phyloP scores from a whole-genome alignment of 1,140 invertebrate genomes.

The Orchesella cincta region DNA sequence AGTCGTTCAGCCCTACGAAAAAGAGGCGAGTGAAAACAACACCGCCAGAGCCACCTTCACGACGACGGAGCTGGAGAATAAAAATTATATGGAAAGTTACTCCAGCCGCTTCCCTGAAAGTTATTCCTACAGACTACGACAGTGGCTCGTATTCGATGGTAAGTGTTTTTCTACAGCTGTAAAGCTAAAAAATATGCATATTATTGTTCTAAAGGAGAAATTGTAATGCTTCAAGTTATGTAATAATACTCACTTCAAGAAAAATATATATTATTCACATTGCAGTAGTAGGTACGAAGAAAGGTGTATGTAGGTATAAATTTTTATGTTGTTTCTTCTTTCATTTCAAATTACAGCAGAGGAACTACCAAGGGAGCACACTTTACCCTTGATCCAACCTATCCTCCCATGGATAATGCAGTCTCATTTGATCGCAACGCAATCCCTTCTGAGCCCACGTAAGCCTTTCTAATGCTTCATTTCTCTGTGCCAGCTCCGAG shows the following conservation, averaged over 20 bases:
- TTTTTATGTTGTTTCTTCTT: constrained; percentile 13
- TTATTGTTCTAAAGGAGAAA: no score
- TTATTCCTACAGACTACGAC: constrained; percentile 23
- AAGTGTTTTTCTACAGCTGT: background rate
- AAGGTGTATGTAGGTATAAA: background rate
- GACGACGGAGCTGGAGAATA: background rate
- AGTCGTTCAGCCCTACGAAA: background rate
- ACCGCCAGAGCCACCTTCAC: constrained; percentile 33
- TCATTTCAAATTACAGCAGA: constrained; percentile 38
- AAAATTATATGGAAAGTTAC: constrained; percentile 17
- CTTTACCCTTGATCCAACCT: constrained; percentile 70
- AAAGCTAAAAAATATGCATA: background rate
- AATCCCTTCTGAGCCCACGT: constrained; percentile 74
- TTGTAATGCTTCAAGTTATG: background rate
- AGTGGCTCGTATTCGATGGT: constrained; percentile 13
- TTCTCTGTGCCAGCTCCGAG: no score
- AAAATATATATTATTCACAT: background rate
- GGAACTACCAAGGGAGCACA: constrained; percentile 56
- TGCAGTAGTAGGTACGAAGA: background rate
- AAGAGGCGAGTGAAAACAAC: constrained; percentile 35
- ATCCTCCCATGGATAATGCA: constrained; percentile 60
- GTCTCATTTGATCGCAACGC: constrained; percentile 63
- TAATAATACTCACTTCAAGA: background rate
- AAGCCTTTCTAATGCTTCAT: constrained; percentile 56
- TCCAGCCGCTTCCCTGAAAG: constrained; percentile 23